Percentiles rank a stretch among this genome's conserved stretches.
Conservation (phyloP, 2,888 invertebrate species). For the Nephrotoma guestfalica region DNA sequence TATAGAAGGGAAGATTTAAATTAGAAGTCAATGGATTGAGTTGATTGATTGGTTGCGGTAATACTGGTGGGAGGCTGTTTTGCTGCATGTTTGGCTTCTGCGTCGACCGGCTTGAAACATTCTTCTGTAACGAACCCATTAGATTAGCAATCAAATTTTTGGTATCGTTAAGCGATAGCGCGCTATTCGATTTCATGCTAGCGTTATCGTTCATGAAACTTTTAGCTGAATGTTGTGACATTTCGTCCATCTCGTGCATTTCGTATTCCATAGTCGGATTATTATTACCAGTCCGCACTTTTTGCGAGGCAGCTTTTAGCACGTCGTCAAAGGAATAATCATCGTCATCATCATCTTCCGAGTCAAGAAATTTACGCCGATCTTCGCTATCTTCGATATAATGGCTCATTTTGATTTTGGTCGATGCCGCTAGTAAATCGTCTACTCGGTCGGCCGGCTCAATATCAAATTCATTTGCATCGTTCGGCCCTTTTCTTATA, state of each 20-base stretch:
- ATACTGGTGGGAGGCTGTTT: neutral
- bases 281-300: slow-evolving; percentile 35
- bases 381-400: slow-evolving; percentile 17
- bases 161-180: slow-evolving; percentile 36
- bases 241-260: slow-evolving; percentile 11
- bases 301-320: slow-evolving; percentile 59
- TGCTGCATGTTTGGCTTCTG: slow-evolving; percentile 10
- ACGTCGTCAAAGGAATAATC: slow-evolving; percentile 77
- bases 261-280: slow-evolving; percentile 19
- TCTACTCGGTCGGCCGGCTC: slow-evolving; percentile 10
- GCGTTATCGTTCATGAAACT: slow-evolving; percentile 17
- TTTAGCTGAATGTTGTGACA: slow-evolving; percentile 21
- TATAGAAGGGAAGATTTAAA: neutral
- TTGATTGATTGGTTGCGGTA: neutral
- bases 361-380: slow-evolving; percentile 33
- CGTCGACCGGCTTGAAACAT: slow-evolving; percentile 13
- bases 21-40: neutral
- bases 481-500: neutral
- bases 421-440: slow-evolving; percentile 8
- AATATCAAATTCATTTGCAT: slow-evolving; percentile 5
- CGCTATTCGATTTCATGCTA: slow-evolving; percentile 7
- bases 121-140: slow-evolving; percentile 41
- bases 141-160: slow-evolving; percentile 47
- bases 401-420: slow-evolving; percentile 12
- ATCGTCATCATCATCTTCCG: slow-evolving; percentile 57